Base-by-base conservation (phyloP, 2,797 vertebrate species). In the Enteromius treurensis region DNA sequence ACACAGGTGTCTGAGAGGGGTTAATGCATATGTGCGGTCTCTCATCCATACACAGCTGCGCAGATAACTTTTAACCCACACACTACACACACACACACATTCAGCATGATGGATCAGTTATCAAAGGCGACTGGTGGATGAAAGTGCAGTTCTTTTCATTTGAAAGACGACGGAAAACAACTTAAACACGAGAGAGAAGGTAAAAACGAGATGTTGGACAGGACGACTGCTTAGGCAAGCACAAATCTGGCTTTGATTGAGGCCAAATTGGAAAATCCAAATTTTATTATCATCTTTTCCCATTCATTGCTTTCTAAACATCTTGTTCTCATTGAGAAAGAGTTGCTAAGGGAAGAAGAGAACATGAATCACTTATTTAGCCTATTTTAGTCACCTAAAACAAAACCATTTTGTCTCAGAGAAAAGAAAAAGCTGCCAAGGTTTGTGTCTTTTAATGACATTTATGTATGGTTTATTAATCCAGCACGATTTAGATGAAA, bases 1-100 rank as follows among this genome's bases (percentile, higher is more conserved):
- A 60, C 60, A 77, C 76, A 53, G 58, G 45, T 77, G 81, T 77
- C 64, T 69, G 73, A 77, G 34, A 69, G 73, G 34, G 81, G 62
- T 34, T 65, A 74, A 85, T 77, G 60, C 76, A 83, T 68, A 53
- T 67, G 85, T 47, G 34, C 37, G 70, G 53, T 55, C 68, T 82
- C 70, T 84, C 76, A 82, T 84, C 23, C 53, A 86, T 74, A 80
- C 86, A 79, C 78, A 90, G 89, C 88, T 87, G 68, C 3, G 17
- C 74, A 37, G 45, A 49, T 74, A 84, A 84, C 65, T 68, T 77
- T 71, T 81, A 80, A 79, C 58, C 77, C 62, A 58, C 37, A 49
- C 6, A 21, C 45, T 70, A 60, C 45, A 71, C 62, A 47, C 37
- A 47, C 21, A 37, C 40, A 79, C 42, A 75, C 58, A 76, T 21